phyloP scores from a whole-genome alignment of 2,113 vertebrate species.

The Hippolais icterina region DNA sequence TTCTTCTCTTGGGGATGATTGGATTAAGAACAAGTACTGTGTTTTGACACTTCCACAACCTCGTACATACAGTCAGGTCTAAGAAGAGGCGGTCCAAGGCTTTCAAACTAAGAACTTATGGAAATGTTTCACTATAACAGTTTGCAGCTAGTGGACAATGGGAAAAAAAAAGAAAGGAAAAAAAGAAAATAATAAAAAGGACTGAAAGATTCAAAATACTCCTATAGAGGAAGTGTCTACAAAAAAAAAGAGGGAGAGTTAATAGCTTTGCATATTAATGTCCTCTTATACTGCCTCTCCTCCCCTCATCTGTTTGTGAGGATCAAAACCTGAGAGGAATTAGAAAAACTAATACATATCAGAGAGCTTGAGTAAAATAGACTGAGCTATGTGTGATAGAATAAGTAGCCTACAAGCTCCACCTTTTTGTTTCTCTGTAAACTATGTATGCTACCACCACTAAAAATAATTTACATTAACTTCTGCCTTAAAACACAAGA shows the following conservation, averaged over 20 bases:
- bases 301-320: neutral
- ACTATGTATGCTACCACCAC: neutral
- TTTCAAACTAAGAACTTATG: neutral
- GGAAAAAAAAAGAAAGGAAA: neutral
- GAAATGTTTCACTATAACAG: neutral
- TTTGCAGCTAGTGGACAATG: neutral
- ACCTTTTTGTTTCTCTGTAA: neutral
- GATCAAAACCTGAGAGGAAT: neutral
- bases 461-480: neutral
- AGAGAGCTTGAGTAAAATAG: neutral
- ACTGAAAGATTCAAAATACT: neutral
- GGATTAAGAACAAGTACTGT: neutral
- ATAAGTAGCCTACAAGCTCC: neutral
- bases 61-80: neutral
- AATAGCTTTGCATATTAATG: neutral
- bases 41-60: neutral
- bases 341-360: neutral
- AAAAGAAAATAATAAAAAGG: neutral
- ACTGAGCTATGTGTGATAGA: neutral
- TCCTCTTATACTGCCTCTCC: neutral
- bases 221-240: rapidly evolving
- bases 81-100: neutral
- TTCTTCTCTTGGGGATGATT: neutral
- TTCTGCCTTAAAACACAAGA: neutral
- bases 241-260: neutral